phyloP scores from a whole-genome alignment of 2,888 invertebrate genomes.

The Phlogophora meticulosa region DNA sequence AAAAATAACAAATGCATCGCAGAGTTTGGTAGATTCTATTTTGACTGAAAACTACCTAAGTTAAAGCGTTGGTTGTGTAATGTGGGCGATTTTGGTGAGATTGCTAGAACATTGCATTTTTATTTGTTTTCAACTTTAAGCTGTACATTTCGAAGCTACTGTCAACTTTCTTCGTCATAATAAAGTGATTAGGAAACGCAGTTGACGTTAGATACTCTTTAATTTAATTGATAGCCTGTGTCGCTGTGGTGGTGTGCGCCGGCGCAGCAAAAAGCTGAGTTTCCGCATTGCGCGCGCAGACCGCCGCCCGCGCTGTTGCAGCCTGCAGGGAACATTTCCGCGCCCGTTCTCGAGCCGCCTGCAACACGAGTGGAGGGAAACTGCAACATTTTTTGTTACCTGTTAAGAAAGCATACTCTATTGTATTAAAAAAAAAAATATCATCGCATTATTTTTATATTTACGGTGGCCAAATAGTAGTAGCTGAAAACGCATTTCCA shows the following conservation, averaged over 20 bases:
- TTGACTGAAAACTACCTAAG: slow-evolving; percentile 1
- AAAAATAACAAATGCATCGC: slow-evolving; percentile 31
- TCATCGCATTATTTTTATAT: not conserved
- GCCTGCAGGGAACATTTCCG: slow-evolving; percentile 79
- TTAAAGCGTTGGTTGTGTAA: not conserved
- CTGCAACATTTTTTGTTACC: slow-evolving; percentile 65
- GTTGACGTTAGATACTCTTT: slow-evolving; percentile 46
- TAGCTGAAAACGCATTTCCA: slow-evolving; percentile 6
- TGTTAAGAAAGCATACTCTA: slow-evolving; percentile 3
- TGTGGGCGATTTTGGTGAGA: not conserved
- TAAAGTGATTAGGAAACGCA: slow-evolving; percentile 39
- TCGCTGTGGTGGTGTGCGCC: slow-evolving; percentile 34
- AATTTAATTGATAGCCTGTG: slow-evolving; percentile 57
- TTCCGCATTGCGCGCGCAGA: slow-evolving; percentile 81
- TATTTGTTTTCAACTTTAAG: not conserved
- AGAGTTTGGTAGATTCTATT: not conserved
- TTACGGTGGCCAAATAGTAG: slow-evolving; percentile 12
- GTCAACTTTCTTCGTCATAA: slow-evolving; percentile 32
- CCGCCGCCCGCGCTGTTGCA: slow-evolving; percentile 69
- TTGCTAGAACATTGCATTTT: slow-evolving; percentile 18
- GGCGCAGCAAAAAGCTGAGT: slow-evolving; percentile 74
- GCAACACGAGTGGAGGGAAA: slow-evolving; percentile 74
- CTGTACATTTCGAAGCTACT: not conserved
- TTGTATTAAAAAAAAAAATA: not conserved
- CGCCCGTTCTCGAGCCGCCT: slow-evolving; percentile 69